These are phyloP conservation scores for Geococcyx californianus DNA, from an alignment of 2,113 vertebrate species.

Conservation along the genomic window DNA sequence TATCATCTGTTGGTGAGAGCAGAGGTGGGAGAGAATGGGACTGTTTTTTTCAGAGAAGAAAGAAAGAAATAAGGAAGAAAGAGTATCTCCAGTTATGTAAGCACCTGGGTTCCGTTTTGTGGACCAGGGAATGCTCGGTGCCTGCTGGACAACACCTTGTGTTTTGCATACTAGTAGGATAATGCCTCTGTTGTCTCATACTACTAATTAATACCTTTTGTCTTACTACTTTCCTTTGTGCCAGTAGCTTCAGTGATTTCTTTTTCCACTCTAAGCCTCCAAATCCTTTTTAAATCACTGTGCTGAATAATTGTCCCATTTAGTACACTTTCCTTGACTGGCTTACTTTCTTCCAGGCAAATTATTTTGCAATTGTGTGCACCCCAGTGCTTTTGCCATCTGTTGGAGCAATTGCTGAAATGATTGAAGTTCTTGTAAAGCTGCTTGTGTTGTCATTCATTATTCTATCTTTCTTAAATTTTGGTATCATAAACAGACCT, in stretches of 20 bases:
- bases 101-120: not conserved
- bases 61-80: not conserved
- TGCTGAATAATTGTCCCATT: slow-evolving; percentile 50
- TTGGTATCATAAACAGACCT: not conserved
- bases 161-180: not conserved
- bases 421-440: slow-evolving; percentile 37
- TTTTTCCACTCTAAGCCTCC: not conserved
- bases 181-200: not conserved
- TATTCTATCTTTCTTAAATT: slow-evolving; percentile 12
- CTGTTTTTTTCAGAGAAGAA: not conserved
- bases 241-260: not conserved
- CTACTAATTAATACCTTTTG: not conserved
- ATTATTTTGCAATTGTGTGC: slow-evolving; percentile 65
- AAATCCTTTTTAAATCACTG: slow-evolving; percentile 32
- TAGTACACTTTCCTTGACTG: slow-evolving; percentile 14
- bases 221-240: not conserved
- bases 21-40: not conserved
- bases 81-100: not conserved
- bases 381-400: slow-evolving; percentile 61
- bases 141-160: not conserved
- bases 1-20: not conserved
- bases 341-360: slow-evolving; percentile 48
- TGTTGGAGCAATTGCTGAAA: slow-evolving; percentile 53
- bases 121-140: not conserved
- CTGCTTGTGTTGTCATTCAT: slow-evolving; percentile 22